Conservation (phyloP, 2,113 vertebrate species). For the Platysternon megacephalum region DNA sequence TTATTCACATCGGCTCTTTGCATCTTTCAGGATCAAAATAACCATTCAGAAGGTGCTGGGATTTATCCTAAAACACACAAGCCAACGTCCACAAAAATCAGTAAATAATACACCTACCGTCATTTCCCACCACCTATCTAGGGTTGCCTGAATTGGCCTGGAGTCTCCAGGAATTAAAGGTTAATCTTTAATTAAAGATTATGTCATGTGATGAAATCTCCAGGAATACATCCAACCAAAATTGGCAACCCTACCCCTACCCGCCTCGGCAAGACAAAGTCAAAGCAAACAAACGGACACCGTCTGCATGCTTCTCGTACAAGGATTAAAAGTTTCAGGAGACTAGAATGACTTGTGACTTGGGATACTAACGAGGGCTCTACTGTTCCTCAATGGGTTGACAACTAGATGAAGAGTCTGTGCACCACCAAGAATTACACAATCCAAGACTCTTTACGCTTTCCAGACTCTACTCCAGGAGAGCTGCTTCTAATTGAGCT, state of each 20-base stretch:
- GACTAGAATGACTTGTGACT: neutral
- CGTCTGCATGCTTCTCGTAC: neutral
- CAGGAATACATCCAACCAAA: too few species aligned
- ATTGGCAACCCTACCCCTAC: neutral
- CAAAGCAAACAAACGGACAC: constrained; percentile 33
- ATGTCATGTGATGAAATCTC: too few species aligned
- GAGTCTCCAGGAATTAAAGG: too few species aligned
- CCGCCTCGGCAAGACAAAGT: constrained; percentile 12
- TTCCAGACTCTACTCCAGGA: constrained; percentile 22
- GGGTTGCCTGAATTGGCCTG: too few species aligned
- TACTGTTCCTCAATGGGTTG: constrained; percentile 6
- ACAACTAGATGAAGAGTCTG: neutral
- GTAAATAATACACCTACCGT: neutral
- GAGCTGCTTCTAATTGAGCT: neutral
- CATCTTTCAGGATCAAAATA: constrained; percentile 39
- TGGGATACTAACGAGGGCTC: constrained; percentile 18
- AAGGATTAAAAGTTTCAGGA: constrained; percentile 1
- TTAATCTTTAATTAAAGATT: too few species aligned
- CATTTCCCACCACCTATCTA: neutral
- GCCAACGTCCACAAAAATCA: neutral
- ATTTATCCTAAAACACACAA: constrained; percentile 15
- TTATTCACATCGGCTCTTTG: constrained; percentile 3
- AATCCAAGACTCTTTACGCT: neutral
- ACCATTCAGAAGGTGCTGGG: neutral
- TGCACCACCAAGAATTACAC: neutral